Conservation (phyloP, 2,797 vertebrate species). For the Coregonus ussuriensis region DNA sequence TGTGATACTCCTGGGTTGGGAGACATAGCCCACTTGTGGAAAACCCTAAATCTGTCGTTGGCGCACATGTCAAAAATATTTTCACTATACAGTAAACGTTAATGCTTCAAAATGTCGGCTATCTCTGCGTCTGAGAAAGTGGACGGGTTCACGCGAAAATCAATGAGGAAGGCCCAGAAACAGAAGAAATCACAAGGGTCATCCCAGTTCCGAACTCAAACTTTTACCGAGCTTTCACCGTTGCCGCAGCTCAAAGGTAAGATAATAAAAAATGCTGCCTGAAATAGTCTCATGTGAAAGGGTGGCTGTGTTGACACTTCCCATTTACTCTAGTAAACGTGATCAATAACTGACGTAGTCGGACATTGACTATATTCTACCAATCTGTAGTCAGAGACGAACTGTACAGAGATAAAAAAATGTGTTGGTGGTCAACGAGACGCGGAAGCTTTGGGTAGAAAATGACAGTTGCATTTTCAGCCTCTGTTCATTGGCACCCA, state of each 20-base stretch:
- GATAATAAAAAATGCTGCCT: constrained; percentile 44
- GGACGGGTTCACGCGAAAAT: constrained; percentile 97
- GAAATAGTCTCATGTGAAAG: constrained; percentile 9
- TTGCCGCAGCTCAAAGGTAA: constrained; percentile 94
- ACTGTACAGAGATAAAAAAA: not conserved
- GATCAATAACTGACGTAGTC: not conserved
- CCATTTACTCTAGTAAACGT: not conserved
- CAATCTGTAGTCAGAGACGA: not conserved
- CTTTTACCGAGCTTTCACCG: constrained; percentile 86
- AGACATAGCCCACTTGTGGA: constrained; percentile 30
- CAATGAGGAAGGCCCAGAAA: constrained; percentile 93
- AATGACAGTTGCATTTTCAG: not conserved
- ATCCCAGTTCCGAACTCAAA: constrained; percentile 91
- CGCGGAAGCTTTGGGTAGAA: not conserved
- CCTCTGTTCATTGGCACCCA: not conserved
- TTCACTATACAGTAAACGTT: constrained; percentile 31
- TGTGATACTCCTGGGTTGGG: constrained; percentile 43
- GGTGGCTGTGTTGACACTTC: not conserved
- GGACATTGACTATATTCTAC: not conserved
- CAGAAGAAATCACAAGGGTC: constrained; percentile 93
- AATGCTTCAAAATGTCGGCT: constrained; percentile 84
- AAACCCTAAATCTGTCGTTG: constrained; percentile 34
- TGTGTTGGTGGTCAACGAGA: not conserved
- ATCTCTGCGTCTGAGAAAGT: constrained; percentile 97
- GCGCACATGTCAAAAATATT: constrained; percentile 43